phyloP scores from a whole-genome alignment of 2,888 invertebrate species.

The Apodemia duryi region DNA sequence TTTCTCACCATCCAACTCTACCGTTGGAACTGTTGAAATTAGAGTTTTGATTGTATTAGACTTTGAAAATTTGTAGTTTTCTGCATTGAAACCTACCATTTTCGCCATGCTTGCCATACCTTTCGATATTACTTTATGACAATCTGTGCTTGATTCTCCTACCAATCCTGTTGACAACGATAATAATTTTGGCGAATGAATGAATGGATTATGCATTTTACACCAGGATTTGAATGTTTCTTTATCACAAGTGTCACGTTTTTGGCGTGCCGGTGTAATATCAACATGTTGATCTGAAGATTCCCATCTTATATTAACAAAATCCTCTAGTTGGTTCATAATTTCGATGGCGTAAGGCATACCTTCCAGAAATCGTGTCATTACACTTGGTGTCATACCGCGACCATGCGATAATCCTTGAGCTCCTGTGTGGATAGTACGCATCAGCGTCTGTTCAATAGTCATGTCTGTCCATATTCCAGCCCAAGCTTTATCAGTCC shows the following conservation, averaged over 20 bases:
- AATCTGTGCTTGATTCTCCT: neutral
- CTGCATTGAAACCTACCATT: neutral
- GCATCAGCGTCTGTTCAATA: neutral
- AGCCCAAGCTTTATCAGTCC: too few relatives aligned
- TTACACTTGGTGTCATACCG: neutral
- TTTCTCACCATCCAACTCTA: neutral
- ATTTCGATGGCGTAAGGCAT: neutral
- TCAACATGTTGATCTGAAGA: neutral
- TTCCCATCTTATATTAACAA: neutral
- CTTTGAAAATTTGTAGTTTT: neutral
- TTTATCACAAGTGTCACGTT: neutral
- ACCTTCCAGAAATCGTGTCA: neutral
- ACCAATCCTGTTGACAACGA: neutral
- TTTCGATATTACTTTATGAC: neutral
- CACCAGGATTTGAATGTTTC: neutral
- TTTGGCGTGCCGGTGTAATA: neutral
- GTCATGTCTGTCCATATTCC: too few relatives aligned
- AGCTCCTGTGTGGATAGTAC: neutral
- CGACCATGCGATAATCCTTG: neutral
- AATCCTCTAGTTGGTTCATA: neutral
- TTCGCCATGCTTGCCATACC: neutral
- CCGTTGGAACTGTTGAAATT: neutral
- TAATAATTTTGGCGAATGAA: neutral
- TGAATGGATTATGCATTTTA: neutral
- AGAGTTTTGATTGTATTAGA: neutral